These are phyloP conservation scores for Empidonax traillii DNA, from an alignment of 2,113 vertebrate genomes.

Conservation along the genomic window DNA sequence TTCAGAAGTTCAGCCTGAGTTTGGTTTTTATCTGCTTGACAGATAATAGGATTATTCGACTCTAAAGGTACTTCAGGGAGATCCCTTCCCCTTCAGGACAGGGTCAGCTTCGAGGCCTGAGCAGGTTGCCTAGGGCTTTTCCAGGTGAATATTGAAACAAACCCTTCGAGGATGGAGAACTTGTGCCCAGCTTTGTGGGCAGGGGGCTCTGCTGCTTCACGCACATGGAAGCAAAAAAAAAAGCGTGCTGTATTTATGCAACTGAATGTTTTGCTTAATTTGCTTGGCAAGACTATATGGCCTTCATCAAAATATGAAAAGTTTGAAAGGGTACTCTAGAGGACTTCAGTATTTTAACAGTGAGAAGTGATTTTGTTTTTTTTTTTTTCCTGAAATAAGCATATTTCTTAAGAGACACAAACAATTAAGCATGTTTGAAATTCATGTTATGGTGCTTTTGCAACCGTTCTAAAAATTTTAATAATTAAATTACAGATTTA, in stretches of 20 bases:
- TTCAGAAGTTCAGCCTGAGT: neutral
- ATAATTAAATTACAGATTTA: neutral
- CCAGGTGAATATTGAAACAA: neutral
- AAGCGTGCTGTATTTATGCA: neutral
- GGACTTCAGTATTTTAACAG: neutral
- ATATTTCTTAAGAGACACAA: neutral
- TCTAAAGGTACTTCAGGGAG: neutral
- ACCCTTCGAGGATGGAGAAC: accelerated
- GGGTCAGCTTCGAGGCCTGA: neutral
- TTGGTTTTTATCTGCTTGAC: neutral
- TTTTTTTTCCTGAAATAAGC: neutral
- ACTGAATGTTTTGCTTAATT: neutral
- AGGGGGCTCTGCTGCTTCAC: neutral
- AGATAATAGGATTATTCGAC: neutral
- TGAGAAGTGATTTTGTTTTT: neutral
- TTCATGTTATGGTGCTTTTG: neutral
- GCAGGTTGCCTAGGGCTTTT: neutral
- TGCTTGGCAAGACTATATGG: neutral
- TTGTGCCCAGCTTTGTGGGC: neutral
- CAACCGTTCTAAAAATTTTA: neutral
- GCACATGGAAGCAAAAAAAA: neutral
- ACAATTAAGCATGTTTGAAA: neutral
- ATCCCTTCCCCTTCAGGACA: neutral
- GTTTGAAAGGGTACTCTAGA: neutral
- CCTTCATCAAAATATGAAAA: neutral